These are phyloP conservation scores for Gryllus bimaculatus DNA, from an alignment of 1,140 invertebrate species.

Conservation along the genomic window DNA sequence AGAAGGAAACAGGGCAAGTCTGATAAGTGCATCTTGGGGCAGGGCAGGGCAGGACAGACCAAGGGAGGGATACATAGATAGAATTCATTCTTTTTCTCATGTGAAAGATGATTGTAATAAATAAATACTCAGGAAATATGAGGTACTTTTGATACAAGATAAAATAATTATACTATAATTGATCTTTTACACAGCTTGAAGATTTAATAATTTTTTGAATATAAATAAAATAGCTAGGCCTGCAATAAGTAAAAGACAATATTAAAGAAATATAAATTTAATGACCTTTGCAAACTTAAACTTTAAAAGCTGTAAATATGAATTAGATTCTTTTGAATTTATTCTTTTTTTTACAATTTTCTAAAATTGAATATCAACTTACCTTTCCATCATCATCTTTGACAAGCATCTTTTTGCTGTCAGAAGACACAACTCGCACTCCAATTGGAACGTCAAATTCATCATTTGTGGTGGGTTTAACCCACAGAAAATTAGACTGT, in stretches of 20 bases:
- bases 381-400: conserved; percentile 69
- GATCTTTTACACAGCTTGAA: too few species aligned
- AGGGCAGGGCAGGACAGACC: neutral
- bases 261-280: too few species aligned
- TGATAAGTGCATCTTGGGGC: neutral
- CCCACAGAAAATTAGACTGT: conserved; percentile 79
- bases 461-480: conserved; percentile 55
- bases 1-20: neutral
- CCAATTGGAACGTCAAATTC: conserved; percentile 80
- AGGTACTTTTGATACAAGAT: too few species aligned
- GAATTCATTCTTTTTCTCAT: too few species aligned
- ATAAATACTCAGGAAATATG: too few species aligned
- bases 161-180: too few species aligned
- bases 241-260: too few species aligned
- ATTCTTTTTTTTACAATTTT: conserved; percentile 27
- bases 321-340: neutral
- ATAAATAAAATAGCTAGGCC: too few species aligned
- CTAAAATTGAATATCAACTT: conserved; percentile 38
- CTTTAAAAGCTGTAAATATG: too few species aligned
- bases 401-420: conserved; percentile 66
- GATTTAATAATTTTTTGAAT: too few species aligned
- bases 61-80: neutral
- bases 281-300: too few species aligned
- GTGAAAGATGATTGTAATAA: too few species aligned
- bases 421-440: conserved; percentile 64